Evolutionary conservation across 2,888 invertebrate species (phyloP), one percentile per base, ranked within the genome.

Genomic region (Conistra vaccinii): DNA sequence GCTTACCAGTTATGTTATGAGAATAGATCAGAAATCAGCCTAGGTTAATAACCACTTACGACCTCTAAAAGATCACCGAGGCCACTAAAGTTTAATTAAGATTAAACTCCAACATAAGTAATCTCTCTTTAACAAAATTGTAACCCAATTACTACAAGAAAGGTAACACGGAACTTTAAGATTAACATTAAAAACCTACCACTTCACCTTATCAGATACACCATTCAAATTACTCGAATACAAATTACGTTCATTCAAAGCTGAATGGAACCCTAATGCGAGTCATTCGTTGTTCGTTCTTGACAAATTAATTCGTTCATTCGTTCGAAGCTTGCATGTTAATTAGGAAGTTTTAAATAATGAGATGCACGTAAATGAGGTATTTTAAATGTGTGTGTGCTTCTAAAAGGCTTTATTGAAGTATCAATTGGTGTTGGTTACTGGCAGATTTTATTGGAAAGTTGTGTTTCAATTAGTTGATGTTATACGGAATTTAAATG

Each of bases 221-320:
- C 73, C 82, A 84, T 87, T 87, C 80, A 87, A 88, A 88, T 85
- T 84, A 86, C 67, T 61, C 65, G 69, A 58, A 73, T 77, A 89
- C 89, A 88, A 89, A 89, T 89, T 89, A 88, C 84, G 55, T 86
- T 85, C 89, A 89, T 88, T 89, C 88, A 89, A 85, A 86, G 71
- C 76, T 73, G 87, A 81, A 81, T 74, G 80, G 78, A 26, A 57
- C 67, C 48, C 77, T 88, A 87, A 86, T 80, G 81, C 74, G 69
- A 78, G 63, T 67, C 89, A 86, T 88, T 88, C 87, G 80, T 88
- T 85, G 81, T 88, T 87, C 87, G 26, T 73, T 86, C 84, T 76
- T 81, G 87, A 87, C 87, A 88, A 88, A 88, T 88, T 88, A 86
- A 88, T 88, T 86, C 83, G 73, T 86, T 85, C 86, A 76, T 78